phyloP scores from a whole-genome alignment of 1,140 invertebrate genomes.

The Drosophila simulans region DNA sequence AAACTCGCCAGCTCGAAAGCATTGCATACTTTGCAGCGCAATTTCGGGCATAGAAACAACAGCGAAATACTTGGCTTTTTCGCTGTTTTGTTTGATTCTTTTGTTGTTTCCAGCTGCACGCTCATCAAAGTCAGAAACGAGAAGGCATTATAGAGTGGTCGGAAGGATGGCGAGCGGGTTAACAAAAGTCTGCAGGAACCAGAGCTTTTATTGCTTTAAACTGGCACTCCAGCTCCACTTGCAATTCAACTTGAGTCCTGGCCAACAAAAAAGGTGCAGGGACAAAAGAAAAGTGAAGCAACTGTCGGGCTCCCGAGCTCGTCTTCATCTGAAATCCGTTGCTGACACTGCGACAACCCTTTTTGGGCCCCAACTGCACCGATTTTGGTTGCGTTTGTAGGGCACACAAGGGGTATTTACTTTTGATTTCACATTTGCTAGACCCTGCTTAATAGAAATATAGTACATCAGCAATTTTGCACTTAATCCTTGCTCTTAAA shows the following conservation, averaged over 20 bases:
- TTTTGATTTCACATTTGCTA: not conserved
- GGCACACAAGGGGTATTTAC: constrained; percentile 4
- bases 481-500: no score
- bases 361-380: not conserved
- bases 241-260: constrained; percentile 45
- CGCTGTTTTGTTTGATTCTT: constrained; percentile 17
- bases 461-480: no score
- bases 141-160: constrained; percentile 7
- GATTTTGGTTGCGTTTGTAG: constrained; percentile 16
- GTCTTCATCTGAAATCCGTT: constrained; percentile 27
- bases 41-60: constrained; percentile 65
- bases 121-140: constrained; percentile 32
- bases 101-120: not conserved
- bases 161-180: constrained; percentile 22
- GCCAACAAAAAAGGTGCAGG: constrained; percentile 17
- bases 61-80: constrained; percentile 60
- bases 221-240: constrained; percentile 62
- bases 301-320: constrained; percentile 16
- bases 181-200: constrained; percentile 27
- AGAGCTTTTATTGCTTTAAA: constrained; percentile 57
- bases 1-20: constrained; percentile 56
- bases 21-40: constrained; percentile 64
- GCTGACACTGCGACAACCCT: constrained; percentile 23
- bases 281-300: constrained; percentile 28
- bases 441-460: no score